Base-by-base conservation (phyloP, 2,888 invertebrate species). In the Pristionchus mayeri region DNA sequence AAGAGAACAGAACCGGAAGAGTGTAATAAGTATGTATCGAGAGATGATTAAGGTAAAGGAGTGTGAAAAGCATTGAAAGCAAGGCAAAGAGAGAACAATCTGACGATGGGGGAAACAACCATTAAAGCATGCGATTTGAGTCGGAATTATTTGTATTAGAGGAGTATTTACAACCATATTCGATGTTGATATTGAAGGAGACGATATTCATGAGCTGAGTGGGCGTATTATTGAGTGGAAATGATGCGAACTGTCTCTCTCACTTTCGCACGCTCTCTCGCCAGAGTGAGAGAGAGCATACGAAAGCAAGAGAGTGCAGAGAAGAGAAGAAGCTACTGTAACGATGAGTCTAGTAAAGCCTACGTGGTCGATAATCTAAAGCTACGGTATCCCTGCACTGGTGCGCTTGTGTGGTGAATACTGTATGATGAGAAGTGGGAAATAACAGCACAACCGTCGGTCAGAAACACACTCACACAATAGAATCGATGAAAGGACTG, bases 331-430 rank as follows among this genome's bases (percentile, higher is more conserved):
- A 44, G 44, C 6, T 9, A 13, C 44, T 44, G 13, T 13, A 44
- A 44, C 44, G 44, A 71, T 7, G 37, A 67, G 40, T 71, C 76
- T 50, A 78, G 30, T 78, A 78, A 50, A 78, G 76, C 50, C 76
- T 78, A 78, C 71, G 30, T 7, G 76, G 50, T 7, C 63, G 76
- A 78, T n/a, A n/a, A 71, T 40, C 76, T 78, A 78, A 78, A 78
- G 76, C 76, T 78, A 78, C 76, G 50, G 76, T 78, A 78, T 78
- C 76, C 76, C 76, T 78, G 76, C 50, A n/a, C 44, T 78, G 50
- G 50, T 50, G 76, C 21, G 76, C n/a, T 24, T 50, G 27, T 27
- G 48, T 37, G 67, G 27, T 40, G 71, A 71, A 71, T 71, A 71
- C 71, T 71, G 71, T 40, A 63, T 27, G 24, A 71, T 40, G 76